These are phyloP conservation scores for Phengaris arion DNA, from an alignment of 2,888 invertebrate species.

Conservation along the genomic window DNA sequence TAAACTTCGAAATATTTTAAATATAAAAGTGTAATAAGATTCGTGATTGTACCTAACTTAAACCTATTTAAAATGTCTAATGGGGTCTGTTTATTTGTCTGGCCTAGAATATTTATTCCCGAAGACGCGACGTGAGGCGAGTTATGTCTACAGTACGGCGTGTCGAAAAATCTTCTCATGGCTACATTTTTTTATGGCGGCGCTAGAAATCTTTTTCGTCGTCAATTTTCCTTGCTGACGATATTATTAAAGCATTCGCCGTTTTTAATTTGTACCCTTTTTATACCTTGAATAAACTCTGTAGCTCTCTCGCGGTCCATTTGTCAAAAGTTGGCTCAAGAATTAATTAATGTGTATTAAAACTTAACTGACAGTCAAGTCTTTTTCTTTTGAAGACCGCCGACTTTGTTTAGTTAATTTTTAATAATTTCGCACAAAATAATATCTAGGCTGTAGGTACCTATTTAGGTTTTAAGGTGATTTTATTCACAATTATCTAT, in stretches of 20 bases:
- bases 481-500: background rate
- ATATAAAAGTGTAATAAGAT: background rate
- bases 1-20: background rate
- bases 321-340: background rate
- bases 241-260: background rate
- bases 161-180: too few species aligned
- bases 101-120: too few species aligned
- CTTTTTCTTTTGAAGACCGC: background rate
- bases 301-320: background rate
- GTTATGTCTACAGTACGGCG: too few species aligned
- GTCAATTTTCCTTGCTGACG: background rate
- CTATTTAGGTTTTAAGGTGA: background rate
- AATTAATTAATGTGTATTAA: conserved; percentile 12
- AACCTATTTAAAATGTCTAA: too few species aligned
- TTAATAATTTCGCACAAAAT: conserved; percentile 11
- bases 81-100: too few species aligned
- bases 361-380: conserved; percentile 15
- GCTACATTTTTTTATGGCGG: too few species aligned
- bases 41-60: too few species aligned
- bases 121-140: too few species aligned
- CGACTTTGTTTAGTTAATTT: conserved; percentile 4
- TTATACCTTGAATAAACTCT: background rate
- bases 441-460: background rate
- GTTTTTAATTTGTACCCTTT: background rate
- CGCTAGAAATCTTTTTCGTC: too few species aligned